Percentiles rank a stretch among this genome's conserved stretches.
phyloP scores from a whole-genome alignment of 2,888 invertebrate species.

The Plagodis pulveraria region DNA sequence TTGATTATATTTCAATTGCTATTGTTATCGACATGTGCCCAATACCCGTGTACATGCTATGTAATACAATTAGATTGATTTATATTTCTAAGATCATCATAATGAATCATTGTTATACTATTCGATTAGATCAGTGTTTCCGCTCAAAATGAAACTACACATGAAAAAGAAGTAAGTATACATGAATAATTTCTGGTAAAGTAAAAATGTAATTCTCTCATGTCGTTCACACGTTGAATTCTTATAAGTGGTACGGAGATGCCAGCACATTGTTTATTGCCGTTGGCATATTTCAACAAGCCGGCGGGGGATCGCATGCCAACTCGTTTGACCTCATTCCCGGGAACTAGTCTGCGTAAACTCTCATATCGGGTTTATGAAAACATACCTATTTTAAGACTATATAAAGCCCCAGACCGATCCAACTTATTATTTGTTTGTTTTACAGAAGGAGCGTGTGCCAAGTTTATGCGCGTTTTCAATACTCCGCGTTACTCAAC shows the following conservation, averaged over 20 bases:
- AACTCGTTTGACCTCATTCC: constrained; percentile 81
- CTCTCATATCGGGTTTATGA: constrained; percentile 79
- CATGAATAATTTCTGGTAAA: too few relatives aligned
- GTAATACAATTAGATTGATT: constrained; percentile 34
- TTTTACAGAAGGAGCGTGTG: constrained; percentile 67
- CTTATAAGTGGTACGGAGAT: constrained; percentile 45
- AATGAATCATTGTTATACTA: constrained; percentile 27
- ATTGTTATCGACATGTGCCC: constrained; percentile 50
- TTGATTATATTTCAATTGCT: constrained; percentile 51
- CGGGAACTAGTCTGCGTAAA: constrained; percentile 75
- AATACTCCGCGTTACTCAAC: constrained; percentile 54
- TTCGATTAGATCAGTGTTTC: constrained; percentile 10
- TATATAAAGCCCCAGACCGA: constrained; percentile 65
- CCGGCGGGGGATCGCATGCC: constrained; percentile 68
- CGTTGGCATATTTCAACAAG: constrained; percentile 62
- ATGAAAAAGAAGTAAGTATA: constrained; percentile 7
- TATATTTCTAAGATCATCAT: constrained; percentile 32
- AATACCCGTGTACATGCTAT: constrained; percentile 25
- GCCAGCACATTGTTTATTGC: constrained; percentile 66
- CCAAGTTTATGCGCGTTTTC: constrained; percentile 71
- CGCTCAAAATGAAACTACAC: constrained; percentile 1
- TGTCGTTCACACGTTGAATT: constrained; percentile 36
- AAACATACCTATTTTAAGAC: constrained; percentile 79
- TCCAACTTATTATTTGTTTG: constrained; percentile 76
- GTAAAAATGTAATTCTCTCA: constrained; percentile 15